Percentiles rank a stretch among this genome's conserved stretches.
phyloP scores from a whole-genome alignment of 2,797 vertebrate species.

The Acipenser ruthenus region DNA sequence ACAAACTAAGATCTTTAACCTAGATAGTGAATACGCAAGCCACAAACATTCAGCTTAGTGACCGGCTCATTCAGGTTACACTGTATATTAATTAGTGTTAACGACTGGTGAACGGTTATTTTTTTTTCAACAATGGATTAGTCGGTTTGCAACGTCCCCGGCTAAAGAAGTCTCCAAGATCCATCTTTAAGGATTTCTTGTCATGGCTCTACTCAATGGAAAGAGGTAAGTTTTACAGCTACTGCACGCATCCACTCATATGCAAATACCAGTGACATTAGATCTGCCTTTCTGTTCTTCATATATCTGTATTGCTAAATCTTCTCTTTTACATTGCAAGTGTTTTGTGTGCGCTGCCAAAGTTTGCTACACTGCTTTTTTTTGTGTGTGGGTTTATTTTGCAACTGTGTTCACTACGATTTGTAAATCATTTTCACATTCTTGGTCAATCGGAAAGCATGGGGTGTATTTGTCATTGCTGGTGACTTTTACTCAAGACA shows the following conservation, averaged over 20 bases:
- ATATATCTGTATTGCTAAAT: background rate
- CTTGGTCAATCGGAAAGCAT: too few species aligned
- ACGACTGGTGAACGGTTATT: slow-evolving; percentile 21
- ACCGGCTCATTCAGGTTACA: too few species aligned
- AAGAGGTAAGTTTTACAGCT: slow-evolving; percentile 62
- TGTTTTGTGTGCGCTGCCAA: background rate
- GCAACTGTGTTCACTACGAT: slow-evolving; percentile 4
- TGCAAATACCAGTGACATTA: background rate
- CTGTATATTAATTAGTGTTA: slow-evolving; percentile 1
- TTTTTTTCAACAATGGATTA: slow-evolving; percentile 43
- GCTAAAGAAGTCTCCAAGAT: slow-evolving; percentile 54
- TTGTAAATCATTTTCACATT: background rate
- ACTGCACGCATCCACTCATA: slow-evolving; percentile 19
- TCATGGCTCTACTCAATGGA: slow-evolving; percentile 45
- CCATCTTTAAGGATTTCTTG: slow-evolving; percentile 58
- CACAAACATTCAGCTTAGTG: too few species aligned
- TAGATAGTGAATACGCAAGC: too few species aligned
- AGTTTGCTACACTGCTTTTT: background rate
- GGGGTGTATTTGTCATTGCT: too few species aligned
- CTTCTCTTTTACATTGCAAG: background rate
- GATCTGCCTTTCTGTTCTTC: background rate
- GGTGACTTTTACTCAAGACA: too few species aligned
- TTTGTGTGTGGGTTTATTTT: background rate
- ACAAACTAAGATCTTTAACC: too few species aligned
- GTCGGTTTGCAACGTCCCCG: slow-evolving; percentile 45